Evolutionary conservation across 2,888 invertebrate species (phyloP), one percentile per base, ranked within the genome.

Genomic region (Bursaphelenchus okinawaensis): DNA sequence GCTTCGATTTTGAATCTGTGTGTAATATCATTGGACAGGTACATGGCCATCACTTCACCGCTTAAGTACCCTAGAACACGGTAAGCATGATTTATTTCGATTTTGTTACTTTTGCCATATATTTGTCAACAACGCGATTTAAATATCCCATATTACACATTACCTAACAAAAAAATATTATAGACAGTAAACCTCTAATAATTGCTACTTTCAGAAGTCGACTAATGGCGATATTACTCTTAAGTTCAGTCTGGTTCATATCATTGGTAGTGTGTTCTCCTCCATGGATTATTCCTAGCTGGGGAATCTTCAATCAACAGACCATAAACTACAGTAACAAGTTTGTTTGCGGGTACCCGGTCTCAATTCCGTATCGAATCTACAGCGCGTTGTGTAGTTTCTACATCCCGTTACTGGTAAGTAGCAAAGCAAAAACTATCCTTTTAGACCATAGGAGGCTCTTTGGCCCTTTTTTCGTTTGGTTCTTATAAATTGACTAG

Each of bases 311-410:
- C 65, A 28, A 54, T 20, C 29, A 71, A 64, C 51, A 27, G 24
- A 57, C 64, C 22, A 65, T 68, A 51, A 54, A 56, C 26, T 26
- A 62, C 27, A 63, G 63, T 29, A 52, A 59, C n/a, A 59, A 59
- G 1, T 76, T 80, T 64, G 68, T 63, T 51, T 82, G 82, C 70
- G 77, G 68, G 50, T 82, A 82, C 65, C 77, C 79, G 7, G 72
- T 71, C n/a, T 78, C 80, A 2, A 71, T 80, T 7, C 68, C 78
- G n/a, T 84, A 84, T 70, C 78, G 84, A 19, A 80, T 84, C 55
- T 84, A 84, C 74, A 83, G 85, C 12, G 84, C 85, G 6, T 71
- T 84, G 26, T 85, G 85, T 0, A 85, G 84, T 20, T 84, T 85
- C 72, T 84, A 83, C 71, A 75, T 84, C 26, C 84, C 84, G 1